A percentile compares a stretch with the other conserved stretches of the same genome.
Conservation (phyloP, 2,113 vertebrate species). For the Bubo blakistoni region DNA sequence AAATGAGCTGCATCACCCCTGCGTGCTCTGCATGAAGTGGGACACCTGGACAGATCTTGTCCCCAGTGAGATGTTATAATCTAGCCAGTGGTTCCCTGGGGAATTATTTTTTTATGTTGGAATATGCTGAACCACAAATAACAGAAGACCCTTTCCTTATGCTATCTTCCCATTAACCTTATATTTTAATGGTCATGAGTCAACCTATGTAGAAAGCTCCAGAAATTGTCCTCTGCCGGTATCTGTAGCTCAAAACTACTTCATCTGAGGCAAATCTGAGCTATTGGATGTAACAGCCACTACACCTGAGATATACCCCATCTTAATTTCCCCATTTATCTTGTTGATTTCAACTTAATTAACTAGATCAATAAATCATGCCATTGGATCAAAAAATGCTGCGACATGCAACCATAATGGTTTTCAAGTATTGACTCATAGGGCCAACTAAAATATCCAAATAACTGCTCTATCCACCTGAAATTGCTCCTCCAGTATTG, state of each 20-base stretch:
- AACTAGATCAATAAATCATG: not conserved
- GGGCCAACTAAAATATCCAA: not conserved
- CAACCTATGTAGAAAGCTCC: not conserved
- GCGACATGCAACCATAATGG: not conserved
- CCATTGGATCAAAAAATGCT: not conserved
- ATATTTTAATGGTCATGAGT: not conserved
- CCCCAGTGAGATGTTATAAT: not conserved
- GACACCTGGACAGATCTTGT: not conserved
- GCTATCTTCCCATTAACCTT: not conserved
- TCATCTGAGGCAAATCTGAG: not conserved
- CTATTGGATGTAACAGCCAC: not conserved
- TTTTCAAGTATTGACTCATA: not conserved
- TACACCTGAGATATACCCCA: not conserved
- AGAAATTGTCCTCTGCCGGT: fast-evolving
- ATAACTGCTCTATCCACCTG: not conserved
- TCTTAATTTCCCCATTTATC: not conserved
- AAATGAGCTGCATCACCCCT: not conserved
- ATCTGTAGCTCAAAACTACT: not conserved
- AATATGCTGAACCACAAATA: not conserved
- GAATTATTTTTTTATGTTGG: not conserved
- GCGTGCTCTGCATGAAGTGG: not conserved
- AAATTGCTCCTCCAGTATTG: not conserved
- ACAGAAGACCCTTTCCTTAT: not conserved
- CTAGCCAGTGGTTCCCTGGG: not conserved
- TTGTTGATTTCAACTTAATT: not conserved